Evolutionary conservation across 2,113 vertebrate species (phyloP).

Genomic region (Corythaeola cristata): DNA sequence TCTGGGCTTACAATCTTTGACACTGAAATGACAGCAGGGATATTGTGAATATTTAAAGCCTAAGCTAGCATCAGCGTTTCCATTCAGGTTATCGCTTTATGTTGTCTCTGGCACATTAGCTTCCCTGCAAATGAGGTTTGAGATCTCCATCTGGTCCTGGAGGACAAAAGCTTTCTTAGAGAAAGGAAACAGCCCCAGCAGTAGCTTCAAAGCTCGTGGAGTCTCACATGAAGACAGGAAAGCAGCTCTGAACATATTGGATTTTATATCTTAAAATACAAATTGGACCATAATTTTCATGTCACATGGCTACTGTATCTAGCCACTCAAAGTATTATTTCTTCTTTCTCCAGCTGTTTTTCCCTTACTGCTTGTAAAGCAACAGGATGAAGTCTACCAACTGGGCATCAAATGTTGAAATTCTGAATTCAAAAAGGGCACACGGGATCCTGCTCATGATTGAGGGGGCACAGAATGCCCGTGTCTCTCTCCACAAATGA

Average conservation of each 20-base stretch:
- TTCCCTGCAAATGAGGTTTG: background rate
- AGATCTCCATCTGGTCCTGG: conserved; percentile 10
- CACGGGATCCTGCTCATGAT: rapidly evolving
- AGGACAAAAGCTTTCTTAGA: conserved; percentile 9
- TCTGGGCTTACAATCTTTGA: background rate
- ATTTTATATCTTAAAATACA: background rate
- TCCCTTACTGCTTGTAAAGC: background rate
- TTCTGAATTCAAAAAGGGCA: background rate
- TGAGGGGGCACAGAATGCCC: no score
- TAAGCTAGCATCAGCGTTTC: background rate
- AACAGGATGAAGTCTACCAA: background rate
- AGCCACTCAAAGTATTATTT: background rate
- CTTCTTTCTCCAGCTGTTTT: background rate
- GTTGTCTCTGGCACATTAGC: background rate
- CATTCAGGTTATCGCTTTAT: background rate
- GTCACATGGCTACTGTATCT: background rate
- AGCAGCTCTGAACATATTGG: background rate
- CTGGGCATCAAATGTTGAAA: background rate
- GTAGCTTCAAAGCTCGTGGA: background rate
- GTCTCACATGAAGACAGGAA: background rate
- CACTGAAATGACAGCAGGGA: background rate
- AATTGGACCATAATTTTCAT: background rate
- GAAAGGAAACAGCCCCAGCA: background rate
- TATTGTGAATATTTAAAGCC: background rate
- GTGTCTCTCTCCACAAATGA: background rate